A percentile compares a stretch with the other conserved stretches of the same genome.
Evolutionary conservation across 2,113 vertebrate genomes (phyloP).

Genomic region (Ascaphus truei): DNA sequence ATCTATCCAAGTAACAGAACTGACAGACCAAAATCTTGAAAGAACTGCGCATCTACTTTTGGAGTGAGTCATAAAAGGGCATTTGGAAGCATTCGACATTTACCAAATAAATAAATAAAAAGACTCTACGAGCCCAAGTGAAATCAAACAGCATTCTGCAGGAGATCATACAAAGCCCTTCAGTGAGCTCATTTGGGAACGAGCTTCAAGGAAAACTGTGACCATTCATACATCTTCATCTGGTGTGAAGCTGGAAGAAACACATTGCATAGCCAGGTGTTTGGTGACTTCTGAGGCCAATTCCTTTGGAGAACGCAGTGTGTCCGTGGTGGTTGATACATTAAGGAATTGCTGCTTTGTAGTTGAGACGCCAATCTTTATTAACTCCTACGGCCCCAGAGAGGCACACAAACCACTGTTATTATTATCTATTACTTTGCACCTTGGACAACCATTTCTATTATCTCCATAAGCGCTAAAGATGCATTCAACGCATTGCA

Average conservation of each 20-base stretch:
- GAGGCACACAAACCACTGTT: neutral
- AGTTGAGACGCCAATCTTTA: constrained; percentile 5
- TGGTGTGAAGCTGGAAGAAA: constrained; percentile 19
- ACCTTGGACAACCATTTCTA: too few relatives aligned
- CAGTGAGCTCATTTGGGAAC: constrained; percentile 29
- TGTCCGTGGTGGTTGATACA: constrained; percentile 4
- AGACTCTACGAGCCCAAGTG: constrained; percentile 20
- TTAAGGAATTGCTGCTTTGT: constrained; percentile 7
- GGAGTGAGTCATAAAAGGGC: constrained; percentile 10
- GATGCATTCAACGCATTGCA: too few relatives aligned
- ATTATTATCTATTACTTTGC: too few relatives aligned
- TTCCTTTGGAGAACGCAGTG: constrained; percentile 17
- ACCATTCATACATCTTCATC: constrained; percentile 24
- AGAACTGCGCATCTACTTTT: constrained; percentile 8
- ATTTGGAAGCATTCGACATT: constrained; percentile 20
- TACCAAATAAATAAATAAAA: constrained; percentile 16
- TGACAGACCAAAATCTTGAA: neutral
- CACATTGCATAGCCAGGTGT: constrained; percentile 7
- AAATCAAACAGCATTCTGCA: constrained; percentile 15
- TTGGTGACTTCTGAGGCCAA: constrained; percentile 15
- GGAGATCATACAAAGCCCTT: constrained; percentile 13
- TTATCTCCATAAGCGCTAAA: too few relatives aligned
- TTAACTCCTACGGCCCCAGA: neutral
- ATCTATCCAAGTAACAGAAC: neutral
- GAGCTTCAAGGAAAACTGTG: constrained; percentile 26